These are phyloP conservation scores for Lochmaea capreae DNA, from an alignment of 2,888 invertebrate genomes.

Conservation along the genomic window DNA sequence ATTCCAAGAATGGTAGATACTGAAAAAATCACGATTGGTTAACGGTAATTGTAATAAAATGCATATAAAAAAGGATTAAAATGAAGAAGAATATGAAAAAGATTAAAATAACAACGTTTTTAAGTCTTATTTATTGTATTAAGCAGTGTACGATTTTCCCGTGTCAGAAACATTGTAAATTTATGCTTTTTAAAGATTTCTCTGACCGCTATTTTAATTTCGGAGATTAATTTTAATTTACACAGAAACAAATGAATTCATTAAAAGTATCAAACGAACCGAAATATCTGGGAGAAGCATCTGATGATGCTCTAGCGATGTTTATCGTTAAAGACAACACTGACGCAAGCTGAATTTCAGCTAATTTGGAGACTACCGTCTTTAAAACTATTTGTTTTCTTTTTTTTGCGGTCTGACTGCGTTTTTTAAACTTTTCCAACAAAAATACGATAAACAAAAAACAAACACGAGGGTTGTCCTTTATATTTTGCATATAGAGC, in stretches of 20 bases:
- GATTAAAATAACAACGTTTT: no score
- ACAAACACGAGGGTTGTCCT: no score
- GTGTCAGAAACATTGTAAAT: constrained; percentile 28
- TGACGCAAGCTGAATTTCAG: constrained; percentile 24
- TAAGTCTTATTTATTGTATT: background rate
- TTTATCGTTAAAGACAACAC: constrained; percentile 27
- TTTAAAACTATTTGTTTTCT: constrained; percentile 17
- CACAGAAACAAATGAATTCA: constrained; percentile 57
- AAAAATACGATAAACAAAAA: no score
- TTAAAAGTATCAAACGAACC: constrained; percentile 55
- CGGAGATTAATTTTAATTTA: constrained; percentile 58
- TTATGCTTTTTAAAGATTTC: constrained; percentile 33
- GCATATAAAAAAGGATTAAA: no score
- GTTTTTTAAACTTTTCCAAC: background rate
- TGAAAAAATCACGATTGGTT: no score
- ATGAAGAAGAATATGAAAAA: no score
- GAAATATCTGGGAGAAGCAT: constrained; percentile 40
- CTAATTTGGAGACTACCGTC: constrained; percentile 36
- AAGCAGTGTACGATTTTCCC: constrained; percentile 6
- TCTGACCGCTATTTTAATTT: constrained; percentile 52
- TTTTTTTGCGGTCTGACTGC: background rate
- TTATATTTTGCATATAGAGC: no score
- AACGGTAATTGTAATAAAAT: no score
- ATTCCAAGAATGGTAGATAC: no score
- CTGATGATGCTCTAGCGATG: constrained; percentile 32